These are phyloP conservation scores for Rhamphomyia laevipes DNA, from an alignment of 2,888 invertebrate species.

Conservation along the genomic window DNA sequence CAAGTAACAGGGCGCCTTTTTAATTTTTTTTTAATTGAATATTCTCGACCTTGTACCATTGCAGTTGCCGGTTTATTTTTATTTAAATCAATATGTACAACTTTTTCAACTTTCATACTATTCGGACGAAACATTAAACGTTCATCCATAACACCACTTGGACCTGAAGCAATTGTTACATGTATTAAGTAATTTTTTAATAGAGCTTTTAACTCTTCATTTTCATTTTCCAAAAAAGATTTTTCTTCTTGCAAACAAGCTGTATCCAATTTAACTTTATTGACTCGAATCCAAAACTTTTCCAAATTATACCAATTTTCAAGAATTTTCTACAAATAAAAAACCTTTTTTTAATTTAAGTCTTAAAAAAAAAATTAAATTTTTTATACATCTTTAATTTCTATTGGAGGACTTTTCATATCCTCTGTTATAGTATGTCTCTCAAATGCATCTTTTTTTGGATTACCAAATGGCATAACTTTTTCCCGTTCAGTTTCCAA, in stretches of 20 bases:
- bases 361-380: background rate
- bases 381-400: constrained; percentile 16
- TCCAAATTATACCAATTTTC: constrained; percentile 50
- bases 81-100: constrained; percentile 23
- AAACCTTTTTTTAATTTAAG: background rate
- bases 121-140: constrained; percentile 29
- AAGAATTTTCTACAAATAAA: constrained; percentile 35
- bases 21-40: background rate
- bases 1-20: constrained; percentile 41
- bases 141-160: constrained; percentile 28
- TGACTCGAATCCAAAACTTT: constrained; percentile 55
- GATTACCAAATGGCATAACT: constrained; percentile 32
- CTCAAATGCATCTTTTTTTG: constrained; percentile 16
- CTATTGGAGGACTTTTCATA: constrained; percentile 25
- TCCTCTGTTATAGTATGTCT: constrained; percentile 30
- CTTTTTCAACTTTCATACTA: constrained; percentile 35
- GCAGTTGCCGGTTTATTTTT: constrained; percentile 14
- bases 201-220: constrained; percentile 47
- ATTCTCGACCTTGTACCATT: background rate
- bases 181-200: constrained; percentile 50
- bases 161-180: constrained; percentile 40
- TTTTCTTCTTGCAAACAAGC: constrained; percentile 38
- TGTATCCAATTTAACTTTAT: constrained; percentile 43
- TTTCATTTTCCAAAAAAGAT: constrained; percentile 42
- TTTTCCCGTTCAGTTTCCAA: constrained; percentile 52